Percentiles rank a stretch among this genome's conserved stretches.
Conservation (phyloP, 2,888 invertebrate species). For the Trissoscelio sp. region DNA sequence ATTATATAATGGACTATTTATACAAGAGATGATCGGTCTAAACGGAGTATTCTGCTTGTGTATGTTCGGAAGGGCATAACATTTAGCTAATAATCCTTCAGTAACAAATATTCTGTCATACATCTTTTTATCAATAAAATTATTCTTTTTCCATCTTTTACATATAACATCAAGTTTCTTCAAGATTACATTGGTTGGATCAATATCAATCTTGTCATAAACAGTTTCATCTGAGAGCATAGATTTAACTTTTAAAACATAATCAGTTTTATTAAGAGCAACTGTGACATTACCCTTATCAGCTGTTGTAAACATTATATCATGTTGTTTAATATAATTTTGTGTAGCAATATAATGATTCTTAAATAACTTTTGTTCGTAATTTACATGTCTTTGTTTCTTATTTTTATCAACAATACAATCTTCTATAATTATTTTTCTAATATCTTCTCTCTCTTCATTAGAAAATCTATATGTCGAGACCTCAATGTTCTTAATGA, state of each 20-base stretch:
- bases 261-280: background rate
- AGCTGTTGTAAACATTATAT: background rate
- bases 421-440: too few species aligned
- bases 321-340: too few species aligned
- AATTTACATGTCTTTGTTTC: too few species aligned
- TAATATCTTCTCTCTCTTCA: too few species aligned
- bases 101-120: too few species aligned
- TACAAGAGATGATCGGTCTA: constrained; percentile 14
- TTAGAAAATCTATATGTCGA: too few species aligned
- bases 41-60: constrained; percentile 13
- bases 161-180: too few species aligned
- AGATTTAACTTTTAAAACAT: background rate
- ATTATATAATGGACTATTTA: constrained; percentile 11
- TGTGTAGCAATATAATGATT: too few species aligned
- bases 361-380: too few species aligned
- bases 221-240: background rate
- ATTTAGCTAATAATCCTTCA: constrained; percentile 11
- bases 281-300: background rate
- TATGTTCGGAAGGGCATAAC: constrained; percentile 21
- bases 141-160: constrained; percentile 6
- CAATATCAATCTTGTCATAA: background rate
- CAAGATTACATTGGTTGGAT: background rate
- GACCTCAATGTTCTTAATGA: too few species aligned
- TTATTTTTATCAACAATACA: too few species aligned
- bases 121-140: background rate